Conservation (phyloP, 2,113 vertebrate genomes). For the Sphyrna mokarran region DNA sequence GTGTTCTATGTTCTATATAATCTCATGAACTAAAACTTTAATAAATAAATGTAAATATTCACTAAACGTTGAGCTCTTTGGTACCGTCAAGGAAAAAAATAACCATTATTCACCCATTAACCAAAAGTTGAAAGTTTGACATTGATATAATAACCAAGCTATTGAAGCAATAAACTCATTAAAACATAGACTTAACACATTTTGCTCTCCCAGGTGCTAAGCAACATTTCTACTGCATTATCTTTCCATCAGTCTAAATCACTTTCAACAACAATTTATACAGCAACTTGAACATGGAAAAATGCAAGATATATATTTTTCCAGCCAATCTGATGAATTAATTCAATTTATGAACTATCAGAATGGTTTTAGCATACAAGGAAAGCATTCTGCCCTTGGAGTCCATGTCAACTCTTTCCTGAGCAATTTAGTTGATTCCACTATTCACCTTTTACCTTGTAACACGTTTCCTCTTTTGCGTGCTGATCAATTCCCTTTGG, state of each 20-base stretch:
- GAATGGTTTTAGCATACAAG: not conserved
- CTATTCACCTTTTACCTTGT: not conserved
- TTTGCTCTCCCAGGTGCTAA: too few relatives aligned
- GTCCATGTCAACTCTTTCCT: not conserved
- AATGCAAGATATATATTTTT: not conserved
- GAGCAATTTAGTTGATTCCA: not conserved
- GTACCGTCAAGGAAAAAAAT: not conserved
- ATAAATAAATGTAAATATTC: not conserved
- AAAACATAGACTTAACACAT: too few relatives aligned
- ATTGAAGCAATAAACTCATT: not conserved
- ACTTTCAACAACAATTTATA: not conserved
- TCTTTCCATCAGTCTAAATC: not conserved
- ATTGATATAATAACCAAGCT: not conserved
- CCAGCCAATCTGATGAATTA: not conserved
- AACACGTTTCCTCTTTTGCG: not conserved
- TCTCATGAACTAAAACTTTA: not conserved
- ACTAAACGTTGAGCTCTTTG: not conserved
- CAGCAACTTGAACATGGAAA: not conserved
- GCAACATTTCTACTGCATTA: not conserved
- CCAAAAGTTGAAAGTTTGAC: not conserved
- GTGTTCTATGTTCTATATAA: too few relatives aligned
- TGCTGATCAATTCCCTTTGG: not conserved
- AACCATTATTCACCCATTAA: not conserved
- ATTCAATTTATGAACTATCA: not conserved
- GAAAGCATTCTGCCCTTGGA: not conserved